A percentile compares a stretch with the other conserved stretches of the same genome.
phyloP scores from a whole-genome alignment of 2,888 invertebrate species.

The Clitarchus hookeri region DNA sequence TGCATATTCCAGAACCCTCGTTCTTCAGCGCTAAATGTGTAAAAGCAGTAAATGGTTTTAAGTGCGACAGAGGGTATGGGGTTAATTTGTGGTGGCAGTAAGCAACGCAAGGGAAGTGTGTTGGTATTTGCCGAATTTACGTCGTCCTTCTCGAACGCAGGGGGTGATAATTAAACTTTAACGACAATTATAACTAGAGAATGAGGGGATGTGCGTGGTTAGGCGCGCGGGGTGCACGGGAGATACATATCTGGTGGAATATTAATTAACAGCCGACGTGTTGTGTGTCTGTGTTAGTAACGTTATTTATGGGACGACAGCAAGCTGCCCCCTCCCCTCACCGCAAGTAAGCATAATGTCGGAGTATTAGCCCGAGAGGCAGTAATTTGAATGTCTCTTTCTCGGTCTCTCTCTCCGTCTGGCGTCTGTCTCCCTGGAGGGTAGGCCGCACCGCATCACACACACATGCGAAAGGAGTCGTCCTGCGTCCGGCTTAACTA shows the following conservation, averaged over 20 bases:
- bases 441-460: background rate
- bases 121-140: background rate
- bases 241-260: constrained; percentile 14
- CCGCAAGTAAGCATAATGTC: background rate
- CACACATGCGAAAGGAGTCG: background rate
- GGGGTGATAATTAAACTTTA: constrained; percentile 8
- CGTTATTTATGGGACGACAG: constrained; percentile 2
- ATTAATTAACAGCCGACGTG: background rate
- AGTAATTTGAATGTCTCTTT: background rate
- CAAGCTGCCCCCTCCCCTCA: background rate
- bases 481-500: background rate
- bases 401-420: background rate
- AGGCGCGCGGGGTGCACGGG: background rate
- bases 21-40: no score
- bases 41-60: no score
- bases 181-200: background rate
- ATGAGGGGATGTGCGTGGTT: background rate
- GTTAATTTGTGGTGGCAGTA: background rate
- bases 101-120: background rate
- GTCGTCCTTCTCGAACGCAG: background rate
- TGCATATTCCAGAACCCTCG: no score
- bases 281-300: background rate
- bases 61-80: no score
- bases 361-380: constrained; percentile 7
- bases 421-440: constrained; percentile 8